Base-by-base conservation (phyloP, 92 coral and sea anemone genomes). In the Epizoanthus rinbou region DNA sequence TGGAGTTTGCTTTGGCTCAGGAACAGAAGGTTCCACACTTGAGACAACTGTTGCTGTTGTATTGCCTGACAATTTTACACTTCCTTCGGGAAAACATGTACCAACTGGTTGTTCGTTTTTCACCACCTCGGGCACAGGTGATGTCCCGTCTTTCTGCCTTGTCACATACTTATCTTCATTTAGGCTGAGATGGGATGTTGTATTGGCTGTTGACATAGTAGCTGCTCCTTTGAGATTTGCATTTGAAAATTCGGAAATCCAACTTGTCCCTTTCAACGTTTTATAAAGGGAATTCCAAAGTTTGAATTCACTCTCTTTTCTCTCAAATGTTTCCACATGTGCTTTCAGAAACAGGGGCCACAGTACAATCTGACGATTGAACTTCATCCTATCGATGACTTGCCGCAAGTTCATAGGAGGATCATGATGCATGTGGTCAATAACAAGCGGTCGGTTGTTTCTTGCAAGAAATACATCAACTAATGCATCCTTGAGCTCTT, bases 401-500 rank as follows among this genome's bases (percentile, higher is more conserved):
- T 21, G 60, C n/a, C 23, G 35, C 8, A 73, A 4, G n/a, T 59
- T 73, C 37, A 18, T 8, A 19, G 79, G 79, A 16, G 62, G 60
- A 14, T 73, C 37, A 21, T 52, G 6, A 19, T 11, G 60, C 13
- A 73, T 19, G 14, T 73, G 60, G 19, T 73, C 62, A 18, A 73
- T 8, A 21, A 8, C 5, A 47, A 73, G 60, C 22, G 79, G 79
- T 14, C 9, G 18, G 63, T 73, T 73, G 23, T 73, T 73, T 8
- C 31, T 8, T 52, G 79, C 59, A 10, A 73, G 39, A 21, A 73
- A 73, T 23, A 73, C 79, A 73, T 73, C 79, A n/a, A 73, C 53
- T 31, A 73, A 21, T 50, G 62, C 59, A 24, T 23, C 22, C 39
- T 73, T 73, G 9, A 73, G 58, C 1, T 45, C 62, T 11, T 50